Conservation (phyloP, 2,797 vertebrate species). For the Manis crassicaudata region DNA sequence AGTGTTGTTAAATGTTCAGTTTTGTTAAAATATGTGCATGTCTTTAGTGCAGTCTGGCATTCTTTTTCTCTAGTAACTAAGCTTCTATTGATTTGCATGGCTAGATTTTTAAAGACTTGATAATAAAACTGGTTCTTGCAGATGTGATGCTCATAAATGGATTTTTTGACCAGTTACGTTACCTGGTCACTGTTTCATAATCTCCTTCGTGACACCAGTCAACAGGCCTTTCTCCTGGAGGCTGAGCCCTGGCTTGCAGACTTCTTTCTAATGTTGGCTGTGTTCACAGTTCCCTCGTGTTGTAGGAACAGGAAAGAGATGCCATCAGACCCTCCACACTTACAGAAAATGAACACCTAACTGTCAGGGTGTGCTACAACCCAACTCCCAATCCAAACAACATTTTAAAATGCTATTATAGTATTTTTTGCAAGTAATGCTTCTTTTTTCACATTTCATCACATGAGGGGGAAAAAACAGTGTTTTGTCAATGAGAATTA, state of each 20-base stretch:
- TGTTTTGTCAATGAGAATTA: conserved; percentile 21
- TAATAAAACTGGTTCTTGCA: background rate
- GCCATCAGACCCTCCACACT: background rate
- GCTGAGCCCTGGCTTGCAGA: background rate
- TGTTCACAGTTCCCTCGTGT: conserved; percentile 4
- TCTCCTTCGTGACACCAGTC: background rate
- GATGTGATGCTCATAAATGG: background rate
- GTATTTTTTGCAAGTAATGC: background rate
- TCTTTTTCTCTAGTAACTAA: background rate
- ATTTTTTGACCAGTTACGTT: background rate
- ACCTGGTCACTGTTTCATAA: background rate
- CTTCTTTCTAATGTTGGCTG: background rate
- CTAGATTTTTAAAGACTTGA: conserved; percentile 16
- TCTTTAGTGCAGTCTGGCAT: background rate
- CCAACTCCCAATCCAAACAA: conserved; percentile 39
- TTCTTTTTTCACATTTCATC: conserved; percentile 23
- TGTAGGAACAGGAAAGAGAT: conserved; percentile 48
- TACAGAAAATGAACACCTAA: background rate
- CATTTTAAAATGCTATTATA: conserved; percentile 20
- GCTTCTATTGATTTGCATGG: background rate
- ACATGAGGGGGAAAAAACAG: background rate
- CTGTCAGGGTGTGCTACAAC: background rate
- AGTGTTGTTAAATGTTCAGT: conserved; percentile 17
- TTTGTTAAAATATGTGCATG: conserved; percentile 25
- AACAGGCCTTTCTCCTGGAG: background rate